These are phyloP conservation scores for Metallyticus violacea DNA, from an alignment of 2,888 invertebrate species.

Conservation along the genomic window DNA sequence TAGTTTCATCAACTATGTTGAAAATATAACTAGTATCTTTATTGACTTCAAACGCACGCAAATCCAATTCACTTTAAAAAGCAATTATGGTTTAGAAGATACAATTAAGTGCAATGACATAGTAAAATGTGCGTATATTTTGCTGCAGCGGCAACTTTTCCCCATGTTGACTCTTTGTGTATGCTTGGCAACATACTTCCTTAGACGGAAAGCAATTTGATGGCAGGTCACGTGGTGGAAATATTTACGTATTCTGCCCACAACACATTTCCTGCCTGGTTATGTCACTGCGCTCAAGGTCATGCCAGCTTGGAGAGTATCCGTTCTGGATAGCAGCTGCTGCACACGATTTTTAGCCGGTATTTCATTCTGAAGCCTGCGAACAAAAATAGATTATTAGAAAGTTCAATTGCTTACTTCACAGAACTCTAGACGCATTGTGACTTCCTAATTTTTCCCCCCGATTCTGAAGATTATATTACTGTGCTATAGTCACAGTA, in stretches of 20 bases:
- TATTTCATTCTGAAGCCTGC: neutral
- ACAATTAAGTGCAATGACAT: neutral
- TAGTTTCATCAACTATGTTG: no score
- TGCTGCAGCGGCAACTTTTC: no score
- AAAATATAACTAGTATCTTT: no score
- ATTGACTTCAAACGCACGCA: no score
- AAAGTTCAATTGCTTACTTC: no score
- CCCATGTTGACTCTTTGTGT: neutral
- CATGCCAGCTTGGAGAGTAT: neutral
- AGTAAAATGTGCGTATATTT: no score
- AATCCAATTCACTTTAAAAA: no score
- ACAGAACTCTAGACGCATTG: no score
- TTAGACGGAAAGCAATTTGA: neutral
- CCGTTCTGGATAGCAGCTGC: neutral
- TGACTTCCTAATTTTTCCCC: no score
- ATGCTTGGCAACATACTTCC: neutral
- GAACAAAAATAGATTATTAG: neutral
- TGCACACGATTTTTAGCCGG: neutral
- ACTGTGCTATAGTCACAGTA: no score
- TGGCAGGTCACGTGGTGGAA: neutral
- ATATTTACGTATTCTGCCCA: neutral
- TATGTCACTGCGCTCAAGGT: neutral
- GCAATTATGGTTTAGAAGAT: no score
- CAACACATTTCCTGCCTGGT: neutral
- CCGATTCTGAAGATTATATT: no score